A percentile compares a stretch with the other conserved stretches of the same genome.
Evolutionary conservation across 1,140 invertebrate genomes (phyloP).

Genomic region (Parasteatoda tepidariorum): DNA sequence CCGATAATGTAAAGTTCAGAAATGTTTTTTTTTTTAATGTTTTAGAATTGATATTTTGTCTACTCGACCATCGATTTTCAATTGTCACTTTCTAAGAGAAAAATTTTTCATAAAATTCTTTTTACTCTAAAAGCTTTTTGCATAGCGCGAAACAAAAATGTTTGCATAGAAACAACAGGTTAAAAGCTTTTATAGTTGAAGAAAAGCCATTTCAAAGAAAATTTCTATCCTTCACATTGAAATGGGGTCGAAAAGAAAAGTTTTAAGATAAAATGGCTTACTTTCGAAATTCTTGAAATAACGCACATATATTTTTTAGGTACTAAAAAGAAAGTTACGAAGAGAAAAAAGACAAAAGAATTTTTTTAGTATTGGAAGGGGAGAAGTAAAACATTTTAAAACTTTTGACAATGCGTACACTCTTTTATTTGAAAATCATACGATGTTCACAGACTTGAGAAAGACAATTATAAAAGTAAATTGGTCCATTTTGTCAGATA

Average conservation of each 20-base stretch:
- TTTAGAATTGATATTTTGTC: slow-evolving; percentile 25
- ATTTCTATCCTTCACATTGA: slow-evolving; percentile 2
- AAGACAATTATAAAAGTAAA: no score
- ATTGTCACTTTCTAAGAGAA: background rate
- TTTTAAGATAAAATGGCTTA: background rate
- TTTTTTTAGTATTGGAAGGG: background rate
- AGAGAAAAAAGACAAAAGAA: background rate
- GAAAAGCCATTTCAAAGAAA: slow-evolving; percentile 8
- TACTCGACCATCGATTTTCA: slow-evolving; percentile 15
- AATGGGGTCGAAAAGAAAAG: background rate
- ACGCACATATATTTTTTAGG: background rate
- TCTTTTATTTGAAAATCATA: no score
- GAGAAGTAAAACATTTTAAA: background rate
- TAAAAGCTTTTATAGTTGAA: slow-evolving; percentile 41
- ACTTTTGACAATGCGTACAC: no score
- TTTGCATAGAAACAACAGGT: slow-evolving; percentile 21
- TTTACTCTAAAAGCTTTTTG: slow-evolving; percentile 28
- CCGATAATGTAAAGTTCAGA: background rate
- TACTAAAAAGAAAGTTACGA: background rate
- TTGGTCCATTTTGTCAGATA: no score
- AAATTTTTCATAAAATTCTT: slow-evolving; percentile 7
- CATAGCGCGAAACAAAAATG: background rate
- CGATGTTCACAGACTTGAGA: no score
- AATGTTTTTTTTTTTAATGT: slow-evolving; percentile 16
- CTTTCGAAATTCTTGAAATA: background rate